phyloP scores from a whole-genome alignment of 2,888 invertebrate species.

The Lasioglossum calceatum region DNA sequence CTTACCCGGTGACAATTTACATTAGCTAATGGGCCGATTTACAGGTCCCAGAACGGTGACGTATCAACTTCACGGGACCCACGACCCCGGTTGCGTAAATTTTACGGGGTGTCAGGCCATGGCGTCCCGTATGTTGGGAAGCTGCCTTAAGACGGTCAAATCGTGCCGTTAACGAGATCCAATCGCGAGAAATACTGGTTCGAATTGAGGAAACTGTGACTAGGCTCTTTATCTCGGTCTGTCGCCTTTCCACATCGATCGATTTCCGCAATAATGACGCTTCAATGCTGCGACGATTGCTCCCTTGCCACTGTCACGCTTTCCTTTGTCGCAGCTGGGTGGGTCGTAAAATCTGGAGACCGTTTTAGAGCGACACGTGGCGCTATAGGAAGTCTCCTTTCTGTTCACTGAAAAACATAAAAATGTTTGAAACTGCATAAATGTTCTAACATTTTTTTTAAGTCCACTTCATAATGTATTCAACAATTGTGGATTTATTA shows the following conservation, averaged over 20 bases:
- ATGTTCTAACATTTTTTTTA: neutral
- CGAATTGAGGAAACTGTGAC: neutral
- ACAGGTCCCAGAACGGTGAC: neutral
- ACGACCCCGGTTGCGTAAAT: conserved; percentile 37
- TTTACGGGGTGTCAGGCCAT: conserved; percentile 10
- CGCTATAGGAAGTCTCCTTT: neutral
- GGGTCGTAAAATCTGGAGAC: neutral
- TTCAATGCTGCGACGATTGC: conserved; percentile 9
- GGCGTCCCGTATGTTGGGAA: neutral
- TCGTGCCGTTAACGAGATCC: conserved; percentile 44
- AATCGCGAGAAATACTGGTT: neutral
- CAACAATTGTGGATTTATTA: neutral
- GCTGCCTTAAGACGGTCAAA: conserved; percentile 12
- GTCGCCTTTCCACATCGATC: neutral
- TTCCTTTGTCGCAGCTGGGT: conserved; percentile 1
- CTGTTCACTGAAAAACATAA: too few relatives aligned
- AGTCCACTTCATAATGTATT: neutral
- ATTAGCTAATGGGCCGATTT: conserved; percentile 56
- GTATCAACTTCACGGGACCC: conserved; percentile 3
- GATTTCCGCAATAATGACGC: neutral
- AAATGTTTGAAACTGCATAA: too few relatives aligned
- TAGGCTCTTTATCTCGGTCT: neutral
- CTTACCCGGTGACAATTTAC: conserved; percentile 65
- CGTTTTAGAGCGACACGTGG: neutral
- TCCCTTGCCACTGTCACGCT: neutral